Evolutionary conservation across 2,888 invertebrate species (phyloP).

Genomic region (Lepidonotus clava): DNA sequence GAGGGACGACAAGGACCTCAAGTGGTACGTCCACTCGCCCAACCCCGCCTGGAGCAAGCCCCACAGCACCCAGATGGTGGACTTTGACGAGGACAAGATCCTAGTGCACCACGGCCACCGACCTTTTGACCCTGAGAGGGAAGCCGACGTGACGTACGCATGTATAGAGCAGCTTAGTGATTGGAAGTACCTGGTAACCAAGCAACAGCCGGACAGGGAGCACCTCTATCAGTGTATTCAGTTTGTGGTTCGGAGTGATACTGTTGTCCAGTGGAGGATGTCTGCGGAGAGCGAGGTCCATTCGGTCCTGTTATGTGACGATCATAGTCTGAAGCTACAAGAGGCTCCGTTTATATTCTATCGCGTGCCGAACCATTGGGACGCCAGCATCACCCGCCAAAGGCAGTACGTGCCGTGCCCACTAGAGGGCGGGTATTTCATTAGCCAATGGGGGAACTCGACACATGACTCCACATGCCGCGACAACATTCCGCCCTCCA

Average conservation of each 20-base stretch:
- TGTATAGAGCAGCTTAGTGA: slow-evolving; percentile 27
- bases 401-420: neutral
- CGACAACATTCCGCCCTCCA: slow-evolving; percentile 9
- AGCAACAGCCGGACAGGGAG: neutral
- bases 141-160: slow-evolving; percentile 7
- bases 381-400: neutral
- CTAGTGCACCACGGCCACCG: neutral
- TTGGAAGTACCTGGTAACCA: slow-evolving; percentile 19
- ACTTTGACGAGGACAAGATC: slow-evolving; percentile 28
- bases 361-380: slow-evolving; percentile 11
- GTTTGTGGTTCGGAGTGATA: slow-evolving; percentile 32
- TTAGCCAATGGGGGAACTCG: slow-evolving; percentile 36
- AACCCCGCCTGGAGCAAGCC: neutral
- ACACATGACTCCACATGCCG: slow-evolving; percentile 25
- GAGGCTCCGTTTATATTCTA: slow-evolving; percentile 3
- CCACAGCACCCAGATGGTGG: neutral
- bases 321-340: slow-evolving; percentile 21
- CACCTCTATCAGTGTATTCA: slow-evolving; percentile 33
- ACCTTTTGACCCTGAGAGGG: neutral
- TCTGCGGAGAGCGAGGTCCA: slow-evolving; percentile 48
- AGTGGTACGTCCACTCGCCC: slow-evolving; percentile 39
- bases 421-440: slow-evolving; percentile 31
- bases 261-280: slow-evolving; percentile 11
- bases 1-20: neutral
- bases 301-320: neutral